Evolutionary conservation across 2,888 invertebrate genomes (phyloP).

Genomic region (Allacma fusca): DNA sequence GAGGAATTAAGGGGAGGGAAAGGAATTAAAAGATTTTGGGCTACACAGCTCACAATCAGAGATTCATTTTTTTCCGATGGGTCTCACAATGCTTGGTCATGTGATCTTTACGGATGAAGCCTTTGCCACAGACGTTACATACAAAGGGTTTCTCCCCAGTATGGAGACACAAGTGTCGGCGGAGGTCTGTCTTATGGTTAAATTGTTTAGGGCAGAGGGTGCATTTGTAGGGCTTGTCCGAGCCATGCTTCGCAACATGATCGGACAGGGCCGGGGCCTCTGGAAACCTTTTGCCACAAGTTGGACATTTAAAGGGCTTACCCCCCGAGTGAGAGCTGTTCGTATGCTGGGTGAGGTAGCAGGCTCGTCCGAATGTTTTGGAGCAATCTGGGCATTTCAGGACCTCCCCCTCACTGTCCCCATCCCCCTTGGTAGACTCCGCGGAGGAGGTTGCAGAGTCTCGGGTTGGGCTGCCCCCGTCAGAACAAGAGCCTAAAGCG

Average conservation of each 20-base stretch:
- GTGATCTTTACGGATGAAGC: conserved; percentile 89
- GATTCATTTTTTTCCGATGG: conserved; percentile 71
- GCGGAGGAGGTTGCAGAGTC: conserved; percentile 16
- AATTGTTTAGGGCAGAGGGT: conserved; percentile 85
- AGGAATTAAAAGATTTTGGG: no score
- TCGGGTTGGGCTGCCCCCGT: conserved; percentile 44
- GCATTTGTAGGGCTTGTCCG: conserved; percentile 87
- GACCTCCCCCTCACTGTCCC: conserved; percentile 50
- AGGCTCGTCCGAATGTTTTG: conserved; percentile 84
- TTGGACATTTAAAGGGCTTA: conserved; percentile 83
- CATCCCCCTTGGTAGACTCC: conserved; percentile 18
- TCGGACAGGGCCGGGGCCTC: conserved; percentile 66
- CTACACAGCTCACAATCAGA: no score
- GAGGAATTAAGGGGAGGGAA: no score
- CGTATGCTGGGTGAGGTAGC: conserved; percentile 89
- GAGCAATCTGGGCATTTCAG: conserved; percentile 82
- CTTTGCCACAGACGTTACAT: conserved; percentile 83
- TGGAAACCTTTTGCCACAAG: conserved; percentile 85
- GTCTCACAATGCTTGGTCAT: conserved; percentile 87
- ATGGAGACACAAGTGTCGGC: conserved; percentile 86
- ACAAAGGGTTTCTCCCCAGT: conserved; percentile 84
- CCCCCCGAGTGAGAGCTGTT: conserved; percentile 88
- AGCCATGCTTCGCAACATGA: conserved; percentile 80
- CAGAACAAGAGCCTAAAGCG: conserved; percentile 11
- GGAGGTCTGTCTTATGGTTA: conserved; percentile 88